phyloP scores from a whole-genome alignment of 2,113 vertebrate species.

The Marmota flaviventris region DNA sequence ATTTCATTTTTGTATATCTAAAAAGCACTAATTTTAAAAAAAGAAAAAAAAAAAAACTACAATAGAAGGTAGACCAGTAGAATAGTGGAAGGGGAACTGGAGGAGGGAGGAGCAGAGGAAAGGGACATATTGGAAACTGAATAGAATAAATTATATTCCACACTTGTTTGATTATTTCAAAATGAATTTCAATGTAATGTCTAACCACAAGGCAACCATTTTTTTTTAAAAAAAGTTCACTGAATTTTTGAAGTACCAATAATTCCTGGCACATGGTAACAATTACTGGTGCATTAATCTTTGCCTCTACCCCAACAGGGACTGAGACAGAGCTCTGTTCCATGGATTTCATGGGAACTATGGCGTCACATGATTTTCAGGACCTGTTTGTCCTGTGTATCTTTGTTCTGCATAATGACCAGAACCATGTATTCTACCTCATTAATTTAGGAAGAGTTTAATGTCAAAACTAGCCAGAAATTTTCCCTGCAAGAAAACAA shows the following conservation, averaged over 20 bases:
- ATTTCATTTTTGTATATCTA: no score
- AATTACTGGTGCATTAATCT: background rate
- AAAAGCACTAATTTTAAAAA: no score
- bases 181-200: no score
- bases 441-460: background rate
- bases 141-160: no score
- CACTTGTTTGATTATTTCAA: no score
- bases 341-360: background rate
- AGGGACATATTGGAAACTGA: no score
- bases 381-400: background rate
- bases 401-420: background rate
- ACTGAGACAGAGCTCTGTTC: background rate
- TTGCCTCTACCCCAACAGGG: background rate
- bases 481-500: background rate
- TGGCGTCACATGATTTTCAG: background rate
- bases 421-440: background rate
- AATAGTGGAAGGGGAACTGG: no score
- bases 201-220: no score
- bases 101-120: no score
- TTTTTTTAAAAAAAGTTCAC: background rate
- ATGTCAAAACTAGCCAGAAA: background rate
- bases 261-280: background rate
- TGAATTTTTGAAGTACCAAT: background rate
- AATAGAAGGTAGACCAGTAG: no score
- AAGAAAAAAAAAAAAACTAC: no score